Percentiles rank a stretch among this genome's conserved stretches.
These are phyloP conservation scores for Nephila pilipes DNA, from an alignment of 1,140 invertebrate genomes.

Conservation along the genomic window DNA sequence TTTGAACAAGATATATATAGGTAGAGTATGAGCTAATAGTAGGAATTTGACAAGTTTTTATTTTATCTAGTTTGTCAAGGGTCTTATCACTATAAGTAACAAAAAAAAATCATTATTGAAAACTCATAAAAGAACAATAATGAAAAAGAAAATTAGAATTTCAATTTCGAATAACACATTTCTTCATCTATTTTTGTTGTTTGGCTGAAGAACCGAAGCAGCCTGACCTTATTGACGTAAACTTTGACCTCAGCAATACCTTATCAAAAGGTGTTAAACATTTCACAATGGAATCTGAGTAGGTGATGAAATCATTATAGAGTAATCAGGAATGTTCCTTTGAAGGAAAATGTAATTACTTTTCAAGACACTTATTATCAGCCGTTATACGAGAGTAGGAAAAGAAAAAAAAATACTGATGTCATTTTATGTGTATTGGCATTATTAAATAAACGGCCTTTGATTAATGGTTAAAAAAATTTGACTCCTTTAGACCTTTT, in stretches of 20 bases:
- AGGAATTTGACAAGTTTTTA: too few species aligned
- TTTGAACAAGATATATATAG: too few species aligned
- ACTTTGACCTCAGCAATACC: background rate
- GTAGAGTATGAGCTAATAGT: too few species aligned
- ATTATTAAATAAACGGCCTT: too few species aligned
- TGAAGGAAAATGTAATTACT: background rate
- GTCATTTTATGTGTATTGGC: background rate
- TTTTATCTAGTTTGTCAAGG: too few species aligned
- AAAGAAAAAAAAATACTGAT: background rate
- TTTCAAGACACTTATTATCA: background rate
- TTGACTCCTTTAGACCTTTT: too few species aligned
- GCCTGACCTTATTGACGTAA: background rate
- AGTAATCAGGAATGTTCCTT: background rate
- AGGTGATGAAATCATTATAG: background rate
- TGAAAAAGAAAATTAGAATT: background rate
- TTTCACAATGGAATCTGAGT: background rate
- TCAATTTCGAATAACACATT: background rate
- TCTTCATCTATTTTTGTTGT: background rate
- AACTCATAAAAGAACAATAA: background rate
- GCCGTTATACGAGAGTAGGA: background rate
- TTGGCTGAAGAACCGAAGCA: background rate
- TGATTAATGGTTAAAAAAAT: too few species aligned
- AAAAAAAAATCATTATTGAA: too few species aligned
- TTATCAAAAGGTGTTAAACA: constrained; percentile 5
- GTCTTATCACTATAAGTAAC: too few species aligned